Base-by-base conservation (phyloP, 1,140 invertebrate species). In the Diploscapter pachys region DNA sequence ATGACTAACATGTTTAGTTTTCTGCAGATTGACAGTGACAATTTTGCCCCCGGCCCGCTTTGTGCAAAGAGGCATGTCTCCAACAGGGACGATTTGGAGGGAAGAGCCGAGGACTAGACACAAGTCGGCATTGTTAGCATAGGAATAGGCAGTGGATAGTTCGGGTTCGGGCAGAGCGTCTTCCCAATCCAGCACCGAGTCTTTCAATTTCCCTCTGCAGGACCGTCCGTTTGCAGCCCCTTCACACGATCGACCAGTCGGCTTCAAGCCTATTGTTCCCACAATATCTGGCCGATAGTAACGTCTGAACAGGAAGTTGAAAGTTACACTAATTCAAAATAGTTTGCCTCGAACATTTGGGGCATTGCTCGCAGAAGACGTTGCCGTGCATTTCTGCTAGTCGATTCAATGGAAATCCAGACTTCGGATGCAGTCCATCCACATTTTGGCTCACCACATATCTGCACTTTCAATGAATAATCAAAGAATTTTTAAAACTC, bases 151-250 rank as follows among this genome's bases (percentile, higher is more conserved):
- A 88, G 63, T 92, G 88, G 13, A 98, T 48, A 50, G 88, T 86
- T 98, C 96, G 83, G 91, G 90, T 79, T 93, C 91, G 13, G 96
- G 96, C 73, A 99, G 88, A 86, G 91, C 91, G 85, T 94, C 92
- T 85, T 99, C 96, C 96, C 96, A 99, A 87, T 99, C 96, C n/a
- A 99, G 88, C 72, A 98, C 93, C 52, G 92, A 95, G 86, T 99
- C 96, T 77, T 91, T 88, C 63, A 97, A 87, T 76, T 91, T 90
- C 50, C 96, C 95, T 75, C 95, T 87, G 78, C 62, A 87, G n/a
- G 73, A 54, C 85, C 86, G 70, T 81, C 85, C 48, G 78, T 66
- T 81, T 56, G 9, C 86, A 6, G 62, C 66, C 88, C 82, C 90
- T 81, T 88, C 90, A 88, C 93, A 98, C 9, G 89, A 88, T 54